Percentiles rank a stretch among this genome's conserved stretches.
Conservation (phyloP, 2,888 invertebrate genomes). For the Drosophila setosimentum region DNA sequence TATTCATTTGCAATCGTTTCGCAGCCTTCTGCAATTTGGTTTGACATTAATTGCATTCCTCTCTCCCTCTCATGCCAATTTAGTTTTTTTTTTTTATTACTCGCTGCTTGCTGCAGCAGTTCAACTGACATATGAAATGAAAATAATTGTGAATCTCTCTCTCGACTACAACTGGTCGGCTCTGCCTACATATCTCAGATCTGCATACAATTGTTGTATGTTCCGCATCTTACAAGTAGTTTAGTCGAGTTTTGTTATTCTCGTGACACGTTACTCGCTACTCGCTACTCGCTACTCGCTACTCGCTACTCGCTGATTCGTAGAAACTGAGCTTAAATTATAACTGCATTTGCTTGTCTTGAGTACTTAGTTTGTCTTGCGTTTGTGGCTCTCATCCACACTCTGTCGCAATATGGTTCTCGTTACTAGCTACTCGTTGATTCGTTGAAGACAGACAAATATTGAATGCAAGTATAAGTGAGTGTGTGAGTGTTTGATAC, state of each 20-base stretch:
- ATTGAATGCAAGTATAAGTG: neutral
- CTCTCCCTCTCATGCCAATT: neutral
- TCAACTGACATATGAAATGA: neutral
- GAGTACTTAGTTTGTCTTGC: neutral
- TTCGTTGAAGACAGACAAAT: neutral
- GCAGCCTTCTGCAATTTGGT: conserved; percentile 1
- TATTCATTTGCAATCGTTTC: conserved; percentile 24
- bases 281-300: neutral
- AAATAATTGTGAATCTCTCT: neutral
- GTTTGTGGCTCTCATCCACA: neutral
- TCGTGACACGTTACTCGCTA: neutral
- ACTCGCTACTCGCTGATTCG: neutral
- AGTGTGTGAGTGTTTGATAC: neutral
- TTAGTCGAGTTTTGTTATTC: neutral
- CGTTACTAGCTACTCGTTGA: conserved; percentile 17
- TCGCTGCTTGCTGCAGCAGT: neutral
- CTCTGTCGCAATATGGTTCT: neutral
- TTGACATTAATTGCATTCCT: conserved; percentile 1
- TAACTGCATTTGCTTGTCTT: neutral
- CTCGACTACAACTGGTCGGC: too few relatives aligned
- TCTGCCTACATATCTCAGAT: too few relatives aligned
- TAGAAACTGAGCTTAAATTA: neutral
- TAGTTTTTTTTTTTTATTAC: neutral
- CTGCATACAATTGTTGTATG: too few relatives aligned
- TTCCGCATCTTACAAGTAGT: neutral